Percentiles rank a stretch among this genome's conserved stretches.
Conservation (phyloP, 2,888 invertebrate species). For the Eurois occulta region DNA sequence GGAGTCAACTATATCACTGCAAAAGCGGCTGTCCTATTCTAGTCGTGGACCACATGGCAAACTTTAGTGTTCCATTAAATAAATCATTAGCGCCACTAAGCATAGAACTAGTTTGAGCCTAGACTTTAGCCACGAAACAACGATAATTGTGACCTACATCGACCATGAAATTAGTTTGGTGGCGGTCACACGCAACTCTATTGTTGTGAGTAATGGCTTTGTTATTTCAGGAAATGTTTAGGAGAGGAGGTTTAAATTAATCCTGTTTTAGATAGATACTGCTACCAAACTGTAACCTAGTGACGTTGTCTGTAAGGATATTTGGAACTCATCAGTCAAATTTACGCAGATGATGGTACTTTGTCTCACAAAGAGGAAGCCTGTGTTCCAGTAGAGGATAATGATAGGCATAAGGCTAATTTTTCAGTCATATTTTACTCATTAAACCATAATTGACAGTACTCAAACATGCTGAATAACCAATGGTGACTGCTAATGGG, state of each 20-base stretch:
- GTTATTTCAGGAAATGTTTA: conserved; percentile 21
- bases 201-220: conserved; percentile 14
- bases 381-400: background rate
- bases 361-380: background rate
- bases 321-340: background rate
- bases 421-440: background rate
- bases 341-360: background rate
- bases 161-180: conserved; percentile 56
- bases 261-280: background rate
- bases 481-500: background rate
- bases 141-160: conserved; percentile 62
- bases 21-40: conserved; percentile 42
- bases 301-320: background rate
- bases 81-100: conserved; percentile 49
- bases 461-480: background rate
- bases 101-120: conserved; percentile 50
- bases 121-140: conserved; percentile 49
- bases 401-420: background rate
- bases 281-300: background rate
- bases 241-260: background rate
- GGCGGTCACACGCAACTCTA: conserved; percentile 33
- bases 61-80: conserved; percentile 52
- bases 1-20: conserved; percentile 31
- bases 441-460: background rate
- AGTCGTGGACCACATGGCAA: conserved; percentile 54